These are phyloP conservation scores for Biston betularia DNA, from an alignment of 2,888 invertebrate species.

Conservation along the genomic window DNA sequence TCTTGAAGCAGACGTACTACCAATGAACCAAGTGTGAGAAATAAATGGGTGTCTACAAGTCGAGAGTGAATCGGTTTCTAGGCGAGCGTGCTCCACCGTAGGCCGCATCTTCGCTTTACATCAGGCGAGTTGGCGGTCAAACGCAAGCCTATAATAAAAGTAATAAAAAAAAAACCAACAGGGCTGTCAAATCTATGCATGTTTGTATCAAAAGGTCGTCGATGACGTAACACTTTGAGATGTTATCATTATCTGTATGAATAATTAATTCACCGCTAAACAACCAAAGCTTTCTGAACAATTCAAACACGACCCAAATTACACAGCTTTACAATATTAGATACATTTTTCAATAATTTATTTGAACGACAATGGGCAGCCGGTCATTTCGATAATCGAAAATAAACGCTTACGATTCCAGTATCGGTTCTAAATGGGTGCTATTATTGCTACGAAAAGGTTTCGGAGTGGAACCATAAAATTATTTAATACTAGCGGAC, in stretches of 20 bases:
- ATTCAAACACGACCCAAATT: conserved; percentile 26
- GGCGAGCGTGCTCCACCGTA: too few relatives aligned
- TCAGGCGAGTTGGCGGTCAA: too few relatives aligned
- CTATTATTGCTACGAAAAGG: conserved; percentile 34
- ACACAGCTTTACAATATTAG: conserved; percentile 15
- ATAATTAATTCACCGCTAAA: conserved; percentile 10
- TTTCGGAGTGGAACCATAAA: neutral
- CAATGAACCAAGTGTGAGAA: too few relatives aligned
- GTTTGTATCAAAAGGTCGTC: neutral
- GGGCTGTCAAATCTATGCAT: too few relatives aligned
- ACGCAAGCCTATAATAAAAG: too few relatives aligned
- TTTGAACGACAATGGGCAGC: conserved; percentile 10
- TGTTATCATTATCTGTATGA: conserved; percentile 5
- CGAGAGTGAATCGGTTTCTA: too few relatives aligned
- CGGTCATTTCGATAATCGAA: conserved; percentile 42
- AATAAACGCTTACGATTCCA: conserved; percentile 35
- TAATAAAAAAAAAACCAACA: too few relatives aligned
- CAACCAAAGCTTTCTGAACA: conserved; percentile 16
- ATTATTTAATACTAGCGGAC: neutral
- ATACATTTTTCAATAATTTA: conserved; percentile 24
- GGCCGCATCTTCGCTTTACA: too few relatives aligned
- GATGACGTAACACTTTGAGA: neutral
- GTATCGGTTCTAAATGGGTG: conserved; percentile 34
- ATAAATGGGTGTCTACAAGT: too few relatives aligned
- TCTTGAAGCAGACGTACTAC: too few relatives aligned